Evolutionary conservation across 35 echinoderm and acorn worm species (phyloP).

Genomic region (Amphiura filiformis): DNA sequence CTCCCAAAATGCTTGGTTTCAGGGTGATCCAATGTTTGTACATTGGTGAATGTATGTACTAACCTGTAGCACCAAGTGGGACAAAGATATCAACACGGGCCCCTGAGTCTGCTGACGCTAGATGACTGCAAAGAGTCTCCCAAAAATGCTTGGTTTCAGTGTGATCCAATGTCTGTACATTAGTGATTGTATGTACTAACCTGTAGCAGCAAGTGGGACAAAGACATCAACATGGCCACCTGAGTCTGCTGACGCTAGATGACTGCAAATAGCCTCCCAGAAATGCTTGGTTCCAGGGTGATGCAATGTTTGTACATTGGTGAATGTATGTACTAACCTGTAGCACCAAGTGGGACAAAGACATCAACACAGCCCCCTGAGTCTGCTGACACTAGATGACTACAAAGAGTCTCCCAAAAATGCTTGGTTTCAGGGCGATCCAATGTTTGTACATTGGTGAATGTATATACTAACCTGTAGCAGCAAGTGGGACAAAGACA

Average conservation of each 20-base stretch:
- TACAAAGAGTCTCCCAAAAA: conserved; percentile 78
- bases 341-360: conserved; percentile 88
- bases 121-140: conserved; percentile 48
- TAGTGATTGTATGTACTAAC: conserved; percentile 60
- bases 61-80: conserved; percentile 87
- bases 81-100: conserved; percentile 81
- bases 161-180: conserved; percentile 52
- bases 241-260: conserved; percentile 27
- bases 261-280: conserved; percentile 64
- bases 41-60: conserved; percentile 36
- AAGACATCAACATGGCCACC: conserved; percentile 83
- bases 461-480: conserved; percentile 72
- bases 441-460: conserved; percentile 42
- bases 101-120: conserved; percentile 42
- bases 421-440: conserved; percentile 80
- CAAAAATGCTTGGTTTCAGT: conserved; percentile 85
- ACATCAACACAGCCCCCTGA: conserved; percentile 75
- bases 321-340: conserved; percentile 61
- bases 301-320: conserved; percentile 51
- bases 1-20: conserved; percentile 94
- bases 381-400: conserved; percentile 23
- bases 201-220: conserved; percentile 85
- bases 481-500: conserved; percentile 87
- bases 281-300: conserved; percentile 83
- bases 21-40: conserved; percentile 61